phyloP scores from a whole-genome alignment of 1,140 invertebrate species.

The Leptinotarsa defecta region DNA sequence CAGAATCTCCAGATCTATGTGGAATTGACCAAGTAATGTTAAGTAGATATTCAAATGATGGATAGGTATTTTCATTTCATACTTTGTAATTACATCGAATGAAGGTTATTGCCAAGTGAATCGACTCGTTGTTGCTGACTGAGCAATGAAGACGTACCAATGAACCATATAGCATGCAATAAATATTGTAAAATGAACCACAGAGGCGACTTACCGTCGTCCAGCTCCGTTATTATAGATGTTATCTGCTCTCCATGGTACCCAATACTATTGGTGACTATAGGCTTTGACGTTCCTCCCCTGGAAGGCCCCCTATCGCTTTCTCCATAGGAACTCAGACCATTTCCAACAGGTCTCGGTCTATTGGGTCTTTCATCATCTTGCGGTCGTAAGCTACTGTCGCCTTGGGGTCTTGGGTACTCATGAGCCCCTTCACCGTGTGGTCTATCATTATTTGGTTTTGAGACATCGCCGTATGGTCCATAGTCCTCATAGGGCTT shows the following conservation, averaged over 20 bases:
- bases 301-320: background rate
- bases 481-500: constrained; percentile 8
- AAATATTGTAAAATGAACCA: background rate
- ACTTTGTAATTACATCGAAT: too few relatives aligned
- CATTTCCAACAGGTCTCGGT: constrained; percentile 21
- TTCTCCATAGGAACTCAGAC: background rate
- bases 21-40: too few relatives aligned
- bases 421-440: background rate
- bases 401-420: background rate
- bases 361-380: constrained; percentile 21
- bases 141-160: background rate
- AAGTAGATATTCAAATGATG: too few relatives aligned
- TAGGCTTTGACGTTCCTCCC: constrained; percentile 26
- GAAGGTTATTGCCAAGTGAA: too few relatives aligned
- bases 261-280: constrained; percentile 44
- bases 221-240: constrained; percentile 51
- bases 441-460: background rate
- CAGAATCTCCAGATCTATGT: too few relatives aligned
- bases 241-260: constrained; percentile 49
- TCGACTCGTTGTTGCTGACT: too few relatives aligned
- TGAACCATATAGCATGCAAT: background rate
- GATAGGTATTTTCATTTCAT: too few relatives aligned
- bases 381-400: background rate
- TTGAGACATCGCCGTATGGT: background rate
- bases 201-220: constrained; percentile 43